phyloP scores from a whole-genome alignment of 2,113 vertebrate genomes.

The Tragelaphus strepsiceros region DNA sequence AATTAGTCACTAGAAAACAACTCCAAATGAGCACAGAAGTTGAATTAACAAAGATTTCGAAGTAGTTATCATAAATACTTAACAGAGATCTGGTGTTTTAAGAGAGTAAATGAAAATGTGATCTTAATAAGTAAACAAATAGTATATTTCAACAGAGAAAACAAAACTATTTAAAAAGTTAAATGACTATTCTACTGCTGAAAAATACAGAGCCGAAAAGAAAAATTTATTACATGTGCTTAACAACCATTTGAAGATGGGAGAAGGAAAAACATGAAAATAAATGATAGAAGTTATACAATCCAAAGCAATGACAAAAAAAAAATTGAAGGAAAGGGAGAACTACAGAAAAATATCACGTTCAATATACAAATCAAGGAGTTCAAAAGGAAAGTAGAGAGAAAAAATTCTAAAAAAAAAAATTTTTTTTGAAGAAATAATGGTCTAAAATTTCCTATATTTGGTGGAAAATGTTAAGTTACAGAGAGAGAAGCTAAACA shows the following conservation, averaged over 20 bases:
- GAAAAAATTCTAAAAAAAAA: not conserved
- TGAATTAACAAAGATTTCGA: not conserved
- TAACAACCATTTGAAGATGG: not conserved
- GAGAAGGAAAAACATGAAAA: not conserved
- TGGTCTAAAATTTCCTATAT: not conserved
- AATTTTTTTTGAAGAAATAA: not conserved
- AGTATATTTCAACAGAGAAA: not conserved
- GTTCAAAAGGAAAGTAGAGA: not conserved
- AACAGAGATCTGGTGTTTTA: not conserved
- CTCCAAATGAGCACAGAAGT: not conserved
- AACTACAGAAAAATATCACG: not conserved
- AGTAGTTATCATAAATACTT: not conserved
- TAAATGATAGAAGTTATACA: not conserved
- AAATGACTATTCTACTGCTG: not conserved
- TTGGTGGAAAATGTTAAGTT: not conserved
- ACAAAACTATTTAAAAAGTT: not conserved
- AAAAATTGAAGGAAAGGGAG: not conserved
- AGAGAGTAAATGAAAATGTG: not conserved
- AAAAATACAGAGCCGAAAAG: not conserved
- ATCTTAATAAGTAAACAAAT: not conserved
- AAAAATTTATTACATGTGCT: not conserved
- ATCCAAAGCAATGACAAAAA: not conserved
- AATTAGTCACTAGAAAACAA: not conserved
- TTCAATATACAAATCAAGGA: not conserved
- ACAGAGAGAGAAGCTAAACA: not conserved